Base-by-base conservation (phyloP, 2,113 vertebrate genomes). In the Oncorhynchus mykiss region DNA sequence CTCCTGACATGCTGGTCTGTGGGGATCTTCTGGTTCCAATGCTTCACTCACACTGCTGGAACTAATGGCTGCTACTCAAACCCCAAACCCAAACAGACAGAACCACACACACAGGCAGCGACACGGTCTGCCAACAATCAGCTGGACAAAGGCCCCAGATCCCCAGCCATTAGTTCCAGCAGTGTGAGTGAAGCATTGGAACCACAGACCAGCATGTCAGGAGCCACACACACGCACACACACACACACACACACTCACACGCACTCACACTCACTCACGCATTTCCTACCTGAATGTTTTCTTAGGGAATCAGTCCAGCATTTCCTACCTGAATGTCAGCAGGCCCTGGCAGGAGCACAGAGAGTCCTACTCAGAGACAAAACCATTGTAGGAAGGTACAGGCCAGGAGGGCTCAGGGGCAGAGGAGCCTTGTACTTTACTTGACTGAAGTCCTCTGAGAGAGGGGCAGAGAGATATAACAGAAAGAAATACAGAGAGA, bases 301-400 rank as follows among this genome's bases (percentile, higher is more conserved):
- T 29, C 29, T 29, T 29, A 29, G 31, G 5, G 31, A 1, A 34
- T 34, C 31, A 34, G 31, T 34, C 31, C 31, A 34, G 31, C 5
- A 6, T 34, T 34, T 34, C 31, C 5, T 34, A 34, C 5, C 31
- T 34, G 25, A 59, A 99, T 29, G 29, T 29, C 29, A 29, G 29
- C 29, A 29, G 83, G 51, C 89, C 39, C 79, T 86, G 83, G 82
- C 96, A 98, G 73, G 92, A 95, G 71, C 87, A 85, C 4, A 97
- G 90, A 5, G 97, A 98, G 88, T 99, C 97, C 85, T 97, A 97
- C 90, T 98, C 97, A 4, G 96, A 95, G 76, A 96, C 96, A 90
- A 98, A 98, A 75, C 96, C 96, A 1, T 86, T 97, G 83, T 97
- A 97, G 65, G 96, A 96, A 90, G 96, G 96, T 84, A 95, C 16